A percentile compares a stretch with the other conserved stretches of the same genome.
Evolutionary conservation across 2,888 invertebrate genomes (phyloP).

Genomic region (Adelognathus sp.): DNA sequence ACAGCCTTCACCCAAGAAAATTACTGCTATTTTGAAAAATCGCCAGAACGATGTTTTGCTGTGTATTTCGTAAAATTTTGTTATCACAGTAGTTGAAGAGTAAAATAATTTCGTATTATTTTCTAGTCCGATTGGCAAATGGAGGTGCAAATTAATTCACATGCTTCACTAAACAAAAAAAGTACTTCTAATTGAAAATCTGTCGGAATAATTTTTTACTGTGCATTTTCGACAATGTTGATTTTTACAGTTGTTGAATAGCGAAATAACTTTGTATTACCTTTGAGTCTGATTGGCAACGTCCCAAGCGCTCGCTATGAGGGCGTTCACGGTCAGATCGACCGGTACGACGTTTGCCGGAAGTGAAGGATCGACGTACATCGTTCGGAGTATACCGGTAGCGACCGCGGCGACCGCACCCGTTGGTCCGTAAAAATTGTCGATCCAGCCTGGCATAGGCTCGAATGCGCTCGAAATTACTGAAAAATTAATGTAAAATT

Average conservation of each 20-base stretch:
- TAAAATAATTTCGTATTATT: too few relatives aligned
- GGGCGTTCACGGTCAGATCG: conserved; percentile 87
- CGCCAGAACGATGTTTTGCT: too few relatives aligned
- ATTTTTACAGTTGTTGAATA: background rate
- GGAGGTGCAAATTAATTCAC: too few relatives aligned
- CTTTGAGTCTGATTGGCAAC: conserved; percentile 79
- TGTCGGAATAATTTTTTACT: too few relatives aligned
- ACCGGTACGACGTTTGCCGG: conserved; percentile 90
- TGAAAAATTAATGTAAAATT: conserved; percentile 67
- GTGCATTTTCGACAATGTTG: too few relatives aligned
- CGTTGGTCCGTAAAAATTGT: conserved; percentile 90
- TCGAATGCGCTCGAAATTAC: conserved; percentile 85
- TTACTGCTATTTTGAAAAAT: too few relatives aligned
- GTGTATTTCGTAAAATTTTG: too few relatives aligned
- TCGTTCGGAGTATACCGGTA: conserved; percentile 86
- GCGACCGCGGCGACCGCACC: conserved; percentile 85
- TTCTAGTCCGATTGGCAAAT: too few relatives aligned
- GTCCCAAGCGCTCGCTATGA: conserved; percentile 86
- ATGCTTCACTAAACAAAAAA: too few relatives aligned
- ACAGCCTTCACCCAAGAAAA: too few relatives aligned
- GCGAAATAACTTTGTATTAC: conserved; percentile 56
- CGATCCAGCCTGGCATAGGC: conserved; percentile 88
- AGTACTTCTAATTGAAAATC: too few relatives aligned
- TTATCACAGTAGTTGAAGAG: too few relatives aligned
- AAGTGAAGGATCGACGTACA: conserved; percentile 84